These are phyloP conservation scores for Hydrotaea diabolus DNA, from an alignment of 2,888 invertebrate genomes.

Conservation along the genomic window DNA sequence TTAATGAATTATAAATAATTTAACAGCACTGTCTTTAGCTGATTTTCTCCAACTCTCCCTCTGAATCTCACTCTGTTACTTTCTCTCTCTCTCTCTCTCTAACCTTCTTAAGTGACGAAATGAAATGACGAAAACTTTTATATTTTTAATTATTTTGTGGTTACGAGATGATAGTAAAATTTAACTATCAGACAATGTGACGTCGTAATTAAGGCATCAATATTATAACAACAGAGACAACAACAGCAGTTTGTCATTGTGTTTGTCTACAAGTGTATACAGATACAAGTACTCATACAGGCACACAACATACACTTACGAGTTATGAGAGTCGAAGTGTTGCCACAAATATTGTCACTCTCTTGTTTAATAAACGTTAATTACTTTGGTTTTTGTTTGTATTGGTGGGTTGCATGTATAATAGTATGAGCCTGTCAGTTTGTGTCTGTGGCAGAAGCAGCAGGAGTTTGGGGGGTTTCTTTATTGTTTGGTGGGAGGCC, in stretches of 20 bases:
- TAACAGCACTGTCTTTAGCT: neutral
- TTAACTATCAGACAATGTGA: slow-evolving; percentile 68
- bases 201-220: slow-evolving; percentile 67
- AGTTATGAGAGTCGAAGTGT: slow-evolving; percentile 42
- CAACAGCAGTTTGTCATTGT: slow-evolving; percentile 18
- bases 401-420: slow-evolving; percentile 7
- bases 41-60: neutral
- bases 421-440: neutral
- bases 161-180: slow-evolving; percentile 55
- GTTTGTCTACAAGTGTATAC: slow-evolving; percentile 3
- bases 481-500: neutral
- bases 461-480: neutral
- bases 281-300: slow-evolving; percentile 13
- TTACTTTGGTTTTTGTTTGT: slow-evolving; percentile 60
- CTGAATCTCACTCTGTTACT: too few relatives aligned
- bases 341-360: slow-evolving; percentile 58
- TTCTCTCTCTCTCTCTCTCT: too few relatives aligned
- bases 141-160: slow-evolving; percentile 64
- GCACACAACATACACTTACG: too few relatives aligned
- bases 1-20: neutral
- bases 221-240: slow-evolving; percentile 23
- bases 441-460: slow-evolving; percentile 22
- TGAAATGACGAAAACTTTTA: neutral
- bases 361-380: slow-evolving; percentile 64
- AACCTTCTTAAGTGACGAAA: neutral